phyloP scores from a whole-genome alignment of 2,888 invertebrate genomes.

The Vanessa cardui region DNA sequence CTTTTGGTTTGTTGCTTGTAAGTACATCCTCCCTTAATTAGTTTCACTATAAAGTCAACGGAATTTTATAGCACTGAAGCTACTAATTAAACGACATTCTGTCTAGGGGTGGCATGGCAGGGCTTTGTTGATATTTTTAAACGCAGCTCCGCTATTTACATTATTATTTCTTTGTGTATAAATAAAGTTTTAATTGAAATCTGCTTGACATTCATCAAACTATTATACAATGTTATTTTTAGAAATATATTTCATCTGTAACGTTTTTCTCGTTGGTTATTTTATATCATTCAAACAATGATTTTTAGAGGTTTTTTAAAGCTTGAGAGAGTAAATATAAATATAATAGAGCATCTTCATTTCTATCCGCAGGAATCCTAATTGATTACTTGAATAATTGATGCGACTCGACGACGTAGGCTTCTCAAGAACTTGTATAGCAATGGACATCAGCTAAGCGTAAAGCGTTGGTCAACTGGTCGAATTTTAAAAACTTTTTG shows the following conservation, averaged over 20 bases:
- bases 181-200: slow-evolving; percentile 9
- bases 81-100: slow-evolving; percentile 41
- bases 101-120: slow-evolving; percentile 32
- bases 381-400: too few species aligned
- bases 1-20: slow-evolving; percentile 37
- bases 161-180: slow-evolving; percentile 12
- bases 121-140: slow-evolving; percentile 36
- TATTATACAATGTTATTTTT: not conserved
- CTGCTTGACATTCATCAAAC: not conserved
- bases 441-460: too few species aligned
- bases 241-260: not conserved
- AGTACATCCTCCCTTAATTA: slow-evolving; percentile 39
- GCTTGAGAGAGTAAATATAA: too few species aligned
- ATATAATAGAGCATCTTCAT: too few species aligned
- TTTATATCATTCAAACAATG: too few species aligned
- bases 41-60: slow-evolving; percentile 42
- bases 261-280: too few species aligned
- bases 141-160: slow-evolving; percentile 16
- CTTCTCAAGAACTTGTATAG: too few species aligned
- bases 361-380: too few species aligned
- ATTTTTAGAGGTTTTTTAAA: too few species aligned
- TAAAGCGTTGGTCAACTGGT: too few species aligned
- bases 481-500: too few species aligned
- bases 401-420: too few species aligned
- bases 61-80: slow-evolving; percentile 39